These are phyloP conservation scores for Thyatira batis DNA, from an alignment of 2,888 invertebrate genomes.

Conservation along the genomic window DNA sequence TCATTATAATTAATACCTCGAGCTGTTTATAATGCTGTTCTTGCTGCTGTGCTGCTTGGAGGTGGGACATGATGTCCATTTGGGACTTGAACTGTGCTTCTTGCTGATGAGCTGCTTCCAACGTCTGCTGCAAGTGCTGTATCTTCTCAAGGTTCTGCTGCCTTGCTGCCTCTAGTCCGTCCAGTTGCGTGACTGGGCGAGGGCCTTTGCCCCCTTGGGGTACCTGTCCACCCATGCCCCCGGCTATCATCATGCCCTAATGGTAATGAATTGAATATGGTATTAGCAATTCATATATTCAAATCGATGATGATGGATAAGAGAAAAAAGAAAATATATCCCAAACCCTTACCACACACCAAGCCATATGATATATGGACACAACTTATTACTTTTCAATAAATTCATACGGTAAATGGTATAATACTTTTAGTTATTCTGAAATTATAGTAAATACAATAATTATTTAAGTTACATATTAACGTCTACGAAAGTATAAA, in stretches of 20 bases:
- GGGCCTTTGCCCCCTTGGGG: slow-evolving; percentile 58
- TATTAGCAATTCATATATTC: neutral
- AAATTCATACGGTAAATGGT: too few species aligned
- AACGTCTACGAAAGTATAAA: too few species aligned
- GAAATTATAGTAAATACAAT: too few species aligned
- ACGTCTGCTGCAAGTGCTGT: slow-evolving; percentile 86
- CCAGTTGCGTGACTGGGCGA: slow-evolving; percentile 60
- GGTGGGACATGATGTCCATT: slow-evolving; percentile 87
- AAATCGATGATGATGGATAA: too few species aligned
- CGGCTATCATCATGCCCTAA: slow-evolving; percentile 71
- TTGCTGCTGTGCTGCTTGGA: slow-evolving; percentile 89
- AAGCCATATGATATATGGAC: too few species aligned
- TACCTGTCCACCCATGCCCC: slow-evolving; percentile 59
- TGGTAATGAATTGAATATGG: neutral
- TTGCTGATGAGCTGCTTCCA: slow-evolving; percentile 90
- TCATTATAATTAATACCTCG: slow-evolving; percentile 72
- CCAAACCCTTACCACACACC: too few species aligned
- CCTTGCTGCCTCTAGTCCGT: slow-evolving; percentile 87
- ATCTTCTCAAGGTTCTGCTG: slow-evolving; percentile 91
- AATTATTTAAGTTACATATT: too few species aligned
- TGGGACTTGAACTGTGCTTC: slow-evolving; percentile 89
- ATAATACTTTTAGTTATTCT: too few species aligned
- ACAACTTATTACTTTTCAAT: too few species aligned
- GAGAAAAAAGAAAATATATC: neutral
- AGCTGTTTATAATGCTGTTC: slow-evolving; percentile 90